Percentiles rank a stretch among this genome's conserved stretches.
Conservation (phyloP, 2,888 invertebrate species). For the Tetragonisca angustula region DNA sequence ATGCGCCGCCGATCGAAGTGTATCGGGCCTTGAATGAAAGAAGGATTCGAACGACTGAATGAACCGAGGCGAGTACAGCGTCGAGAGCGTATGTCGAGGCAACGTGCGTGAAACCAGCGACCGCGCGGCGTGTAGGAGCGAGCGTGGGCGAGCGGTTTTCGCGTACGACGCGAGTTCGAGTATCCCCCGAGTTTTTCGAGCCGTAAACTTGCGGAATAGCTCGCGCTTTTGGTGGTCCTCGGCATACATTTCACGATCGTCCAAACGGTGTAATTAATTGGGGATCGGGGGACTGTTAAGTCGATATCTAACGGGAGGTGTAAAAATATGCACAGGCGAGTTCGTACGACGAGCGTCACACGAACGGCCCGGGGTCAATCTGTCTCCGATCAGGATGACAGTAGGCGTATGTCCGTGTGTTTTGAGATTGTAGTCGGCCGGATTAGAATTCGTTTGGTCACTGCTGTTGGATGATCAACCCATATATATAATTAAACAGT, state of each 20-base stretch:
- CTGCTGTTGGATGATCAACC: no score
- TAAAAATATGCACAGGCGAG: neutral
- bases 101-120: constrained; percentile 15
- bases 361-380: constrained; percentile 6
- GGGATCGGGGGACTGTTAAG: neutral
- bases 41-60: constrained; percentile 74
- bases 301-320: neutral
- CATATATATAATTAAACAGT: no score
- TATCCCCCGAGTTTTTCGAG: neutral
- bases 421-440: neutral
- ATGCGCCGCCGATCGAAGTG: constrained; percentile 69
- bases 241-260: neutral
- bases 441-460: neutral
- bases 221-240: constrained; percentile 7
- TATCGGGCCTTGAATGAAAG: constrained; percentile 77
- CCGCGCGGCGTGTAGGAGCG: constrained; percentile 60
- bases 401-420: neutral
- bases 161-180: neutral
- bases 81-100: constrained; percentile 17
- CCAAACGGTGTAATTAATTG: constrained; percentile 10
- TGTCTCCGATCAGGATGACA: constrained; percentile 2
- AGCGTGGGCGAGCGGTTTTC: constrained; percentile 64
- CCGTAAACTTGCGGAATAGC: neutral
- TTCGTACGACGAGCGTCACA: neutral
- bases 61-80: constrained; percentile 63